phyloP scores from a whole-genome alignment of 2,888 invertebrate species.

The Eupithecia pulchellata region DNA sequence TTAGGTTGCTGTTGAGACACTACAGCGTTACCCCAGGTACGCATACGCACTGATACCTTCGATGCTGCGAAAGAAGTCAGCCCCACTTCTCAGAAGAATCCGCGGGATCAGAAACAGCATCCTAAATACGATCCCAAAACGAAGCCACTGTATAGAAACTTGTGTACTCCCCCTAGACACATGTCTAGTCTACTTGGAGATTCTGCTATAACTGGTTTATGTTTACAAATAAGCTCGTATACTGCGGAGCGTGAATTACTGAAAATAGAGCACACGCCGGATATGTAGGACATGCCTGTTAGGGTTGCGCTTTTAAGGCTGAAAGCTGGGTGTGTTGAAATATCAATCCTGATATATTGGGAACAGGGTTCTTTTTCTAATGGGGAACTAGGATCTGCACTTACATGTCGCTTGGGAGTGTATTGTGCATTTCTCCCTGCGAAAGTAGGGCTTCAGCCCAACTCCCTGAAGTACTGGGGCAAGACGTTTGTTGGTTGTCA shows the following conservation, averaged over 20 bases:
- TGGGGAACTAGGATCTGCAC: neutral
- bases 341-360: neutral
- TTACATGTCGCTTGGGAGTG: neutral
- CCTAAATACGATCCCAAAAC: no score
- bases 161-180: neutral
- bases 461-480: neutral
- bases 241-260: slow-evolving; percentile 7
- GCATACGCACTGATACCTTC: no score
- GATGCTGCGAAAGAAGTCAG: no score
- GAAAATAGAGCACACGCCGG: neutral
- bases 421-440: neutral
- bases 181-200: neutral
- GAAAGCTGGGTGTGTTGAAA: neutral
- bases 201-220: neutral
- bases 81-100: no score
- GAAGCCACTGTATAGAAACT: neutral
- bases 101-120: no score
- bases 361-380: neutral
- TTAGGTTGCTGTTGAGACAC: no score
- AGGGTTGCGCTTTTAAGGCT: neutral
- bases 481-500: neutral
- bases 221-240: slow-evolving; percentile 1
- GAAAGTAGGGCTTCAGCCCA: neutral
- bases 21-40: no score
- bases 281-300: neutral